Evolutionary conservation across 2,797 vertebrate species (phyloP), one percentile per base, ranked within the genome.

Genomic region (Microctenopoma lineatum): DNA sequence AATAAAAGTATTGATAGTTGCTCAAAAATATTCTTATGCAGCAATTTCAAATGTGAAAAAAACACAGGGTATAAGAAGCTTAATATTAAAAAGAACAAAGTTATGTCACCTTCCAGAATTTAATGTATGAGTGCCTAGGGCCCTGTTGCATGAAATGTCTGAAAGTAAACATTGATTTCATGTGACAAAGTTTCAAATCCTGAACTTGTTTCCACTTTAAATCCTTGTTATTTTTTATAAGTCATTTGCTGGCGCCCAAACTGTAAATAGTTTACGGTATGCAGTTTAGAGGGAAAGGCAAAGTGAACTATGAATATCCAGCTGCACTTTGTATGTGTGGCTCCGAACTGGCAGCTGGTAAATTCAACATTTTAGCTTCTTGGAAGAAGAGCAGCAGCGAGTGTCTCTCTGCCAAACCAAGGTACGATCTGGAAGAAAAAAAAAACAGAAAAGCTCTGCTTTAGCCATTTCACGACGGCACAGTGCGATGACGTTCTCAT

Each of bases 201-300:
- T 70, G 69, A 72, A 79, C 66, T 73, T 42, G 59, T 78, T 81
- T 74, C 64, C 70, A 61, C 67, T 16, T 73, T 64, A 57, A 84
- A 83, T 73, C 71, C 62, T 66, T 27, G 84, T 68, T 81, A 69
- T 87, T 79, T 70, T 83, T 81, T 81, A 56, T 56, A 73, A 86
- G 77, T 73, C 72, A 59, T 72, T 72, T 44, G 18, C 75, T 81
- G 76, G 66, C 77, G 57, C 59, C 15, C 32, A 0, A 10, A 73
- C 66, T 74, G 78, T 86, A 81, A 88, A 87, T 83, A 86, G 77
- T 81, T 76, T 59, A 67, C 46, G 58, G 53, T 60, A 56, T 65
- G 42, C 53, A 53, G 67, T 75, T 84, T 64, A 41, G 41, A 67
- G 41, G 61, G 61, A 80, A 71, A 54, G 25, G 5, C 51, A 55